Evolutionary conservation across 2,797 vertebrate genomes (phyloP), one percentile per base, ranked within the genome.

Genomic region (Spondyliosoma cantharus): DNA sequence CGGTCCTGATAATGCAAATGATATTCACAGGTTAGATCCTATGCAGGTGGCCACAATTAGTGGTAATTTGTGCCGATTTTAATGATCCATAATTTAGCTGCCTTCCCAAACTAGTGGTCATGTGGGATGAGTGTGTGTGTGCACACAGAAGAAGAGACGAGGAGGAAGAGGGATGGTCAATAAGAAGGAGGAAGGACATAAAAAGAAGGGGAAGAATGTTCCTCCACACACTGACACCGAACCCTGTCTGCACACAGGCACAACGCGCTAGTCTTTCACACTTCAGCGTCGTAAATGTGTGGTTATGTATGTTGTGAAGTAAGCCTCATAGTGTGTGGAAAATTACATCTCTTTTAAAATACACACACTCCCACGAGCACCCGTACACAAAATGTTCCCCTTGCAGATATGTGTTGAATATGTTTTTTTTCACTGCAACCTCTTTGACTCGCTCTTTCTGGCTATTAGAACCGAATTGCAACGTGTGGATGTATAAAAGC

Each of bases 21-120:
- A 92, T 89, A 92, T 92, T 91, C 91, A 89, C 90, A 93, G 94
- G 95, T 94, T 94, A 92, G 92, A 94, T 93, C 92, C 86, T 89
- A 84, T 90, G 93, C 95, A 96, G 95, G 93, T 96, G 95, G 92
- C 93, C 92, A 95, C 95, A 96, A 96, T 96, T 96, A 96, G 93
- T 86, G 93, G 87, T 90, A 91, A 94, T 95, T 94, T 94, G 87
- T 92, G 90, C 85, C 88, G 78, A 95, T 88, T 92, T 96, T 95
- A 95, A 96, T 96, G 95, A 95, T 93, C 90, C 93, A 91, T 94
- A 93, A 94, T 95, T 93, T 92, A 90, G 86, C 80, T 89, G 71
- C 82, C 86, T 92, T 89, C 86, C 85, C 85, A 88, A 89, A 85
- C 67, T 79, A 72, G 71, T 81, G 80, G 78, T 82, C 77, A 80